These are phyloP conservation scores for Gasterosteus nipponicus DNA, from an alignment of 2,113 vertebrate species.

Conservation along the genomic window DNA sequence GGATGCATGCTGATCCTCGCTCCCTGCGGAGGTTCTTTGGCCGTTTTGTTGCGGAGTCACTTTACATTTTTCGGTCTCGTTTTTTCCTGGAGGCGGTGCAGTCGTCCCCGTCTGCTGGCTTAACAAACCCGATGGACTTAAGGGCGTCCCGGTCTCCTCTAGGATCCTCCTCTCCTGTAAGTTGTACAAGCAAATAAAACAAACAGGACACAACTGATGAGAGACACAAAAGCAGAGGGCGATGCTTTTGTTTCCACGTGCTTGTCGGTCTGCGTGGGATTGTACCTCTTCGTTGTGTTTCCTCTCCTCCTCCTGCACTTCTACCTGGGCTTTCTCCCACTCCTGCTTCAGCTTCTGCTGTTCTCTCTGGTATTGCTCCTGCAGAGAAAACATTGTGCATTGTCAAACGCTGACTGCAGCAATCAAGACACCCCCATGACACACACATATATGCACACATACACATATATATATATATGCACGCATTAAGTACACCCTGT, in stretches of 20 bases:
- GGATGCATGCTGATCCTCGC: conserved; percentile 70
- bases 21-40: conserved; percentile 51
- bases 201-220: background rate
- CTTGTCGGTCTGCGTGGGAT: background rate
- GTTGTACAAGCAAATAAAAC: background rate
- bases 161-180: conserved; percentile 92
- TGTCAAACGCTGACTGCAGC: conserved; percentile 9
- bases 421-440: background rate
- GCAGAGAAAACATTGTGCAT: conserved; percentile 7
- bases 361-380: conserved; percentile 95
- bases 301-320: conserved; percentile 94
- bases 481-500: conserved; percentile 26
- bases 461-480: background rate
- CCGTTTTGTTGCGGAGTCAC: conserved; percentile 50
- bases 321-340: conserved; percentile 96
- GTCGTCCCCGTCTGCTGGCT: conserved; percentile 41
- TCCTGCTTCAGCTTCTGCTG: conserved; percentile 95
- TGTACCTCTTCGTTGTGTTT: conserved; percentile 96
- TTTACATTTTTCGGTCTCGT: background rate
- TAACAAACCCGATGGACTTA: conserved; percentile 71
- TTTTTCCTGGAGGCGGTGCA: conserved; percentile 41
- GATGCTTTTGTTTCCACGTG: background rate
- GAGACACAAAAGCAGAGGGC: background rate
- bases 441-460: background rate
- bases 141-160: conserved; percentile 91